Evolutionary conservation across 2,888 invertebrate species (phyloP), one percentile per base, ranked within the genome.

Genomic region (Spodoptera littoralis): DNA sequence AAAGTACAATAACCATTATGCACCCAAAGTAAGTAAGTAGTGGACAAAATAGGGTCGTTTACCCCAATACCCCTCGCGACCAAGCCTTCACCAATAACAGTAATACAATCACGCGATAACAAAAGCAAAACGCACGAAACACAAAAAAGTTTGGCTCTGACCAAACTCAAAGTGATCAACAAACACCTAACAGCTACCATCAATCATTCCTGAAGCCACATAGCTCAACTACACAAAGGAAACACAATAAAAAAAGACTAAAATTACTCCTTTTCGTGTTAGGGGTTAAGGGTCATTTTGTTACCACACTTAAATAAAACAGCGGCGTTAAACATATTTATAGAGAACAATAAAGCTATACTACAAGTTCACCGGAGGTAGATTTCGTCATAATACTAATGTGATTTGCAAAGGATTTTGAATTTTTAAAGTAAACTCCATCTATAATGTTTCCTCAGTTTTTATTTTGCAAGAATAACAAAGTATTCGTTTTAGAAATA

Each of bases 131-230:
- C 27, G 2, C n/a, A 59, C 3, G 2, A 6, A 13, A 27, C 44
- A 45, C 24, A 44, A 45, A 56, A 59, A 54, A 36, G n/a, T 48
- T 50, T 58, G 51, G 42, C 9, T 61, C 43, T 46, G 50, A 57
- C 63, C 60, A 56, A 61, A 48, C 42, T 48, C 41, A 50, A 47
- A 51, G 51, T 52, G 13, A 65, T 62, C 65, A 59, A 61, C 64
- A 60, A 67, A 66, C 67, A 68, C 60, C 50, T 61, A 60, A 68
- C 60, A 42, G 53, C 41, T 13, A 36, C 50, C 62, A 79, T 79
- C 77, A 65, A 79, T 78, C 79, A 80, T 60, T 54, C 48, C 6
- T 44, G 27, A 49, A 70, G 67, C 55, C 63, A 65, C 46, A 75
- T 70, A 73, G 62, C 63, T 76, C 68, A 63, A 44, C 48, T 36